Percentiles rank a stretch among this genome's conserved stretches.
Conservation (phyloP, 2,797 vertebrate species). For the Chromis chromis region DNA sequence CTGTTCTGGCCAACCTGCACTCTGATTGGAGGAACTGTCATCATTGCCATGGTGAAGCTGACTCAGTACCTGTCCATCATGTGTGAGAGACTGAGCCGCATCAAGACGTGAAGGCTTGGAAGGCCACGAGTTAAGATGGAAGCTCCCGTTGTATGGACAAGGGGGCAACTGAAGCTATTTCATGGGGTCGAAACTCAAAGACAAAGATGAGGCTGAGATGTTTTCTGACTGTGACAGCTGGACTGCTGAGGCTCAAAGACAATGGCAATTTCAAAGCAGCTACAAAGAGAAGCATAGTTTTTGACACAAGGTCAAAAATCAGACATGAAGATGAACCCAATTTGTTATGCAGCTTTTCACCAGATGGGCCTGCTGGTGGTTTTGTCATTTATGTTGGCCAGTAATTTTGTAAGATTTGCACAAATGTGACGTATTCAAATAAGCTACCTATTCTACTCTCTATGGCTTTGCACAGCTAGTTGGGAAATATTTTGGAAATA, state of each 20-base stretch:
- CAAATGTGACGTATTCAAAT: neutral
- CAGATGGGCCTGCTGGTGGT: neutral
- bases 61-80: constrained; percentile 94
- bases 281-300: neutral
- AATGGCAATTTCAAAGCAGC: neutral
- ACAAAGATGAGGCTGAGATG: neutral
- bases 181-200: neutral
- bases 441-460: neutral
- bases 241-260: neutral
- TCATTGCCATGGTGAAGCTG: constrained; percentile 95
- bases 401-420: neutral
- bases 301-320: neutral
- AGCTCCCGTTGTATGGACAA: neutral
- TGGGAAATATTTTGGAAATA: too few relatives aligned
- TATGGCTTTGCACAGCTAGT: neutral
- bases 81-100: constrained; percentile 89
- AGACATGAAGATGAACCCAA: neutral
- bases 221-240: neutral
- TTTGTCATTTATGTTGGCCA: neutral
- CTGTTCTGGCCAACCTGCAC: constrained; percentile 95
- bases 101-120: constrained; percentile 87
- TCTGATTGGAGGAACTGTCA: constrained; percentile 88
- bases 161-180: neutral
- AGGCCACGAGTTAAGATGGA: neutral
- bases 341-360: neutral